Percentiles rank a stretch among this genome's conserved stretches.
Evolutionary conservation across 1,140 invertebrate genomes (phyloP).

Genomic region (Paraescarpia echinospica): DNA sequence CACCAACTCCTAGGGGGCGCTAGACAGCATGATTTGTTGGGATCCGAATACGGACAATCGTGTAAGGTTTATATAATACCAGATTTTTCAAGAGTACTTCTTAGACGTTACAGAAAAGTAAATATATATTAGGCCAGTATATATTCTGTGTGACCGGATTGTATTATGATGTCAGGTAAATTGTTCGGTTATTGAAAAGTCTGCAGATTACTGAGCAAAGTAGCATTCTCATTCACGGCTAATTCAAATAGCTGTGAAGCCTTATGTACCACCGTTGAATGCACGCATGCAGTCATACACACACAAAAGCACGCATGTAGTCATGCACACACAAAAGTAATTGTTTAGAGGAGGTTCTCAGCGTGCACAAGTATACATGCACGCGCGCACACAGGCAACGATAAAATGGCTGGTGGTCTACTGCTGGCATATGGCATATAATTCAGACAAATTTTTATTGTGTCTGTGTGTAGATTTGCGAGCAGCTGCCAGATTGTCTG

Average conservation of each 20-base stretch:
- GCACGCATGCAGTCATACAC: no score
- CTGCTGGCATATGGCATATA: background rate
- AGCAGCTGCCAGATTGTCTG: background rate
- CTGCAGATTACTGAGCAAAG: background rate
- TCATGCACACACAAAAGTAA: no score
- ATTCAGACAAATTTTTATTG: background rate
- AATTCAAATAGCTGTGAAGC: background rate
- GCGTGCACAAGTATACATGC: no score
- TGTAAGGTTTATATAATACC: background rate
- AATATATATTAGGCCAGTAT: background rate
- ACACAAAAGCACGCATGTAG: no score
- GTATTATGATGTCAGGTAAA: background rate
- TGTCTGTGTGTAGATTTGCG: background rate
- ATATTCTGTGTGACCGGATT: background rate
- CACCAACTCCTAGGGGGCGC: background rate
- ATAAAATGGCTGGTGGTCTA: background rate
- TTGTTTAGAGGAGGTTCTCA: no score
- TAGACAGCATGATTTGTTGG: background rate
- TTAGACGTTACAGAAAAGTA: background rate
- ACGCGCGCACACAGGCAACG: background rate
- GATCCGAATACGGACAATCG: background rate
- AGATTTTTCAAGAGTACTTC: background rate
- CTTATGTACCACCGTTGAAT: background rate
- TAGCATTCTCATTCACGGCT: background rate
- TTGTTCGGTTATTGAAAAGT: background rate